phyloP scores from a whole-genome alignment of 2,113 vertebrate species.

The Vombatus ursinus region DNA sequence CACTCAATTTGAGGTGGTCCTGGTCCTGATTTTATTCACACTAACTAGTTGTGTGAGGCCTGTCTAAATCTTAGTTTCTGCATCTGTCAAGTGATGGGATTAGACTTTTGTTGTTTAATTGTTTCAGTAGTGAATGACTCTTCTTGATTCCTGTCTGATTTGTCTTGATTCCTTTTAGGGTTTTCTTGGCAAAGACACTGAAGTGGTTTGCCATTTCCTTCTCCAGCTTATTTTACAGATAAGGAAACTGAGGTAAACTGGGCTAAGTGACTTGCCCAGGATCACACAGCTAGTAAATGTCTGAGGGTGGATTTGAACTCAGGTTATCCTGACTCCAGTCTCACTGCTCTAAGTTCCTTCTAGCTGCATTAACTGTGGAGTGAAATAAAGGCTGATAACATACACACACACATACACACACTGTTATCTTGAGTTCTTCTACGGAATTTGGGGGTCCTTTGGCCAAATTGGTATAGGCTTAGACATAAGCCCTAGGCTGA shows the following conservation, averaged over 20 bases:
- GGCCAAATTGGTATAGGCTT: not conserved
- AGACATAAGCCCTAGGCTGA: not conserved
- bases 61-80: not conserved
- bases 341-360: not conserved
- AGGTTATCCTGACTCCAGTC: no score
- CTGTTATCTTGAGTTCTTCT: not conserved
- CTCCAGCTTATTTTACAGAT: not conserved
- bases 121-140: no score
- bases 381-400: not conserved
- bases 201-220: no score
- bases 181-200: not conserved
- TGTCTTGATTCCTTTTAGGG: not conserved
- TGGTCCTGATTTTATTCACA: not conserved
- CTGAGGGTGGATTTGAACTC: no score
- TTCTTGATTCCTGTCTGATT: no score
- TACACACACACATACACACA: not conserved
- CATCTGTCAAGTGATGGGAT: not conserved
- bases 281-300: no score
- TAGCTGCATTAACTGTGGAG: not conserved
- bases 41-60: not conserved
- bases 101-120: not conserved
- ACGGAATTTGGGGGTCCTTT: not conserved
- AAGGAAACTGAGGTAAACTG: no score
- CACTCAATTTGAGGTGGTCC: not conserved
- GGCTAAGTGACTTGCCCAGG: no score